These are phyloP conservation scores for Pristionchus entomophagus DNA, from an alignment of 2,888 invertebrate genomes.

Conservation along the genomic window DNA sequence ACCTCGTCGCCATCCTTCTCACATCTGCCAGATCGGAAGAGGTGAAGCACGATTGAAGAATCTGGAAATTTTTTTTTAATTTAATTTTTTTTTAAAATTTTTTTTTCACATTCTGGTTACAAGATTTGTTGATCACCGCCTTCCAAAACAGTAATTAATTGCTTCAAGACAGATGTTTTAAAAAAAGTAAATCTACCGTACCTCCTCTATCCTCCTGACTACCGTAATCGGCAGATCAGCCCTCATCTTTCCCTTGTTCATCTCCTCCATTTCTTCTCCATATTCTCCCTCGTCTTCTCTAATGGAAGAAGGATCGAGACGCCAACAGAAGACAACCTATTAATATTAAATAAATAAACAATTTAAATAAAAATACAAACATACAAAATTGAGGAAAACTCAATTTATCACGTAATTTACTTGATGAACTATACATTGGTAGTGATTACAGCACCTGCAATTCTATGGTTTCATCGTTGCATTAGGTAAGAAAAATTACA, in stretches of 20 bases:
- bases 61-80: background rate
- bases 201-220: conserved; percentile 27
- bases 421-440: no score
- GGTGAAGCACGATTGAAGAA: conserved; percentile 32
- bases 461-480: background rate
- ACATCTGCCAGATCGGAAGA: conserved; percentile 28
- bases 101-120: background rate
- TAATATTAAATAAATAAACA: background rate
- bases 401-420: background rate
- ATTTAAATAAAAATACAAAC: background rate
- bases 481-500: background rate
- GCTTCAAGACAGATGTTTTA: no score
- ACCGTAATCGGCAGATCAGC: background rate
- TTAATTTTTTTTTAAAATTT: background rate
- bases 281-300: conserved; percentile 19
- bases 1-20: conserved; percentile 22
- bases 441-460: no score
- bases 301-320: conserved; percentile 37
- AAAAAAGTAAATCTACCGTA: no score
- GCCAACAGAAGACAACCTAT: conserved; percentile 31
- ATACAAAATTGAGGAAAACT: background rate
- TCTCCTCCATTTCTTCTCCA: background rate
- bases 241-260: background rate
- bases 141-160: no score
- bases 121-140: no score